Conservation (phyloP, 1,140 invertebrate species). For the Macrocentrus cingulum region DNA sequence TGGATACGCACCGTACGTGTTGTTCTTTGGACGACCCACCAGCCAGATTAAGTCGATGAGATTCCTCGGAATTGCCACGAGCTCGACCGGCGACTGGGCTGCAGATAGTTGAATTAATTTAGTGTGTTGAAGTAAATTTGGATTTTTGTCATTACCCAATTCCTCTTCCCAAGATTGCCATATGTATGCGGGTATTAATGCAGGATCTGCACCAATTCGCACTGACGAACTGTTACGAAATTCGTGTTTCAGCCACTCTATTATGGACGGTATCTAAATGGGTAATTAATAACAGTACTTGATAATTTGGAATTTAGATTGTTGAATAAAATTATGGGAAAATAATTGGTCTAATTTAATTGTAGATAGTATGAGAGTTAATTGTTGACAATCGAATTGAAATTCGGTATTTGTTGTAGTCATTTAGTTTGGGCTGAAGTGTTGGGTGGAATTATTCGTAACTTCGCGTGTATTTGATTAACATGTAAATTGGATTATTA, state of each 20-base stretch:
- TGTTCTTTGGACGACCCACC: constrained; percentile 61
- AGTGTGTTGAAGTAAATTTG: background rate
- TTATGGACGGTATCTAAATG: constrained; percentile 56
- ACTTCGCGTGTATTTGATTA: too few species aligned
- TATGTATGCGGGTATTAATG: constrained; percentile 65
- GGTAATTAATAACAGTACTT: too few species aligned
- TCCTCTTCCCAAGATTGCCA: constrained; percentile 65
- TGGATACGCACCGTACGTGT: constrained; percentile 58
- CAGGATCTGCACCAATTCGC: constrained; percentile 82
- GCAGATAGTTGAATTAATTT: background rate
- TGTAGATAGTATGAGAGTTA: too few species aligned
- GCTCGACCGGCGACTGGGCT: constrained; percentile 58
- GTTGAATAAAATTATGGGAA: too few species aligned
- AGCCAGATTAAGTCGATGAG: constrained; percentile 83
- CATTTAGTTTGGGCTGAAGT: too few species aligned
- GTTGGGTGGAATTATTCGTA: too few species aligned
- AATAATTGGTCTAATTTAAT: too few species aligned
- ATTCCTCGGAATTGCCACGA: constrained; percentile 72
- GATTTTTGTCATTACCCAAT: constrained; percentile 52
- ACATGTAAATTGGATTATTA: too few species aligned
- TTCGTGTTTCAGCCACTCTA: constrained; percentile 69
- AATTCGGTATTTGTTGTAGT: too few species aligned
- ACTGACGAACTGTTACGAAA: constrained; percentile 60
- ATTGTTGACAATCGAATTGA: too few species aligned
- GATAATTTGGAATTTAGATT: too few species aligned